Evolutionary conservation across 53 echinoderm and acorn worm species (phyloP).

Genomic region (Astropecten irregularis): DNA sequence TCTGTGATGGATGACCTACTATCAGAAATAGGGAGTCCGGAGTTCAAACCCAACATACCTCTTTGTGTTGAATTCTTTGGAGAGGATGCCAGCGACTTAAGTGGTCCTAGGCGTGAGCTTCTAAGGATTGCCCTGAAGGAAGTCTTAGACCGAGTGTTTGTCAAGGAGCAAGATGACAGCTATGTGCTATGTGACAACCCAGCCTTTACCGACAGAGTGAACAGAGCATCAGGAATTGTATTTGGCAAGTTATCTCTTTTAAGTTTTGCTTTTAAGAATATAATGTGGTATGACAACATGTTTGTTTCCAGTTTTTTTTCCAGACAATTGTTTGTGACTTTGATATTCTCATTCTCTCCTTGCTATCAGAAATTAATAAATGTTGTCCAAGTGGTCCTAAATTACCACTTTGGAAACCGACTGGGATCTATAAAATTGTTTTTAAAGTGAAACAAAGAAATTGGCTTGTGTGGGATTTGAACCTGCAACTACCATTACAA

Average conservation of each 20-base stretch:
- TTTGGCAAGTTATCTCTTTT: background rate
- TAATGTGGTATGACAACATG: too few relatives aligned
- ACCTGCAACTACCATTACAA: too few relatives aligned
- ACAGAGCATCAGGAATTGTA: background rate
- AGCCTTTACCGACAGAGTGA: background rate
- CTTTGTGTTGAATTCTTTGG: background rate
- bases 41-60: background rate
- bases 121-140: background rate
- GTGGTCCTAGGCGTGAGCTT: background rate
- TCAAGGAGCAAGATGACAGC: background rate
- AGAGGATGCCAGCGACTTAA: background rate
- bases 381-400: too few relatives aligned
- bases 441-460: too few relatives aligned
- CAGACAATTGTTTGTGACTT: too few relatives aligned
- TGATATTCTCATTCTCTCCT: too few relatives aligned
- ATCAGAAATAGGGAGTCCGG: background rate
- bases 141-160: background rate
- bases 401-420: too few relatives aligned
- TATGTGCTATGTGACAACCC: background rate
- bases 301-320: constrained; percentile 1
- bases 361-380: too few relatives aligned
- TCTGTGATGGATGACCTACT: constrained; percentile 6
- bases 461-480: too few relatives aligned
- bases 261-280: background rate
- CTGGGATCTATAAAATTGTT: too few relatives aligned